Base-by-base conservation (phyloP, 2,113 vertebrate species). In the Myanophis thanlyinensis region DNA sequence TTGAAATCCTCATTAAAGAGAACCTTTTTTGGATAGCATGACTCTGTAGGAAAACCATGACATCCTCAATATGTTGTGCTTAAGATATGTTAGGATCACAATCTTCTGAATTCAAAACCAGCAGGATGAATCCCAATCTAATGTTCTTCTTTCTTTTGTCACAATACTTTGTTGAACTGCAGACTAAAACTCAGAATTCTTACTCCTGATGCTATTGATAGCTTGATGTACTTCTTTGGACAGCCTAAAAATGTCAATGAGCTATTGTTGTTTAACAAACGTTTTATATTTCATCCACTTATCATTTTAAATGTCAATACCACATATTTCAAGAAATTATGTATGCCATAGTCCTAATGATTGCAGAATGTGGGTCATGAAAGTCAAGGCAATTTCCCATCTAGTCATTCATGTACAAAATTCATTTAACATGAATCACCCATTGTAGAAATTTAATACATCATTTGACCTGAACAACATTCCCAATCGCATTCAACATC, bases 401-500 rank as follows among this genome's bases (percentile, higher is more conserved):
- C 35, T 93, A 73, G 8, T 5, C 10, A 47, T 88, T 48, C 88
- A 52, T 62, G 35, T 30, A 90, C 93, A 2, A 8, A 93, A 94
- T 56, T 22, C 35, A 93, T 0, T 1, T 48, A 67, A 48, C 53
- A 89, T 5, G 85, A 92, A 25, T 53, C 47, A 59, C 52, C 35
- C 62, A 53, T 59, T 91, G 30, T 67, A 92, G 95, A 95, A 73
- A 92, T 90, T 87, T 35, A 90, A 13, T 85, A 52, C 35, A 90
- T 90, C 85, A 93, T 53, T 91, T 94, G 73, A 88, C 73, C 92
- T 94, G 91, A 95, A 96, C 95, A 94, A 94, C 91, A 46, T 25
- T 96, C 95, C 51, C 56, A 92, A 56, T 89, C 93, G 84, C 51
- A 93, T 95, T 90, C 52, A 95, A 94, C 89, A 96, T 93, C n/a